Percentiles rank a stretch among this genome's conserved stretches.
Conservation (phyloP, 2,888 invertebrate genomes). For the Harmothoe impar region DNA sequence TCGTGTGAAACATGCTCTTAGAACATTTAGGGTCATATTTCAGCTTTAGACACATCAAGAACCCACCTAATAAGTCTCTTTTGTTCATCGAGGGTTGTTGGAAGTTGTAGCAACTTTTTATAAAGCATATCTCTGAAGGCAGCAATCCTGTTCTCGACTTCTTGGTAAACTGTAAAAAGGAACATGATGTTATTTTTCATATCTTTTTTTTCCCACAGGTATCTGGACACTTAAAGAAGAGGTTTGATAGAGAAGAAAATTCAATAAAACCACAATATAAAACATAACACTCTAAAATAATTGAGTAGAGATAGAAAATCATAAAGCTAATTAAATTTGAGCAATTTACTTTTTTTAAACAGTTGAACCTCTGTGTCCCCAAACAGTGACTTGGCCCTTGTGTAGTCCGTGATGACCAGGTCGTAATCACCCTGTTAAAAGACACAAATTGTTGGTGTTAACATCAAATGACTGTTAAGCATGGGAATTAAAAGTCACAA, state of each 20-base stretch:
- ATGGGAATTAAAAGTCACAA: too few species aligned
- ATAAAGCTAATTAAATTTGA: too few species aligned
- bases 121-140: constrained; percentile 91
- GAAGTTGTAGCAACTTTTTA: constrained; percentile 93
- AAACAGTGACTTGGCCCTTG: constrained; percentile 96
- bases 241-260: too few species aligned
- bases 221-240: too few species aligned
- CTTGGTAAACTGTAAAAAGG: constrained; percentile 88
- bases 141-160: constrained; percentile 94
- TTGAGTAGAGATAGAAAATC: not conserved
- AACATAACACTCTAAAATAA: not conserved
- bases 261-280: not conserved
- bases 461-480: not conserved
- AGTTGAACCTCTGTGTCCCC: constrained; percentile 93
- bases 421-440: constrained; percentile 92
- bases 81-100: constrained; percentile 95
- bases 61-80: constrained; percentile 93
- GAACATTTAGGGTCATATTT: too few species aligned
- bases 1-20: too few species aligned
- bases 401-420: constrained; percentile 98
- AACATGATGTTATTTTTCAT: not conserved
- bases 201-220: not conserved
- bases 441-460: not conserved
- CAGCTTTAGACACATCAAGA: too few species aligned
- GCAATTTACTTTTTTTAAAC: constrained; percentile 81